Evolutionary conservation across 2,888 invertebrate species (phyloP), one percentile per base, ranked within the genome.

Genomic region (Andrena haemorrhoa): DNA sequence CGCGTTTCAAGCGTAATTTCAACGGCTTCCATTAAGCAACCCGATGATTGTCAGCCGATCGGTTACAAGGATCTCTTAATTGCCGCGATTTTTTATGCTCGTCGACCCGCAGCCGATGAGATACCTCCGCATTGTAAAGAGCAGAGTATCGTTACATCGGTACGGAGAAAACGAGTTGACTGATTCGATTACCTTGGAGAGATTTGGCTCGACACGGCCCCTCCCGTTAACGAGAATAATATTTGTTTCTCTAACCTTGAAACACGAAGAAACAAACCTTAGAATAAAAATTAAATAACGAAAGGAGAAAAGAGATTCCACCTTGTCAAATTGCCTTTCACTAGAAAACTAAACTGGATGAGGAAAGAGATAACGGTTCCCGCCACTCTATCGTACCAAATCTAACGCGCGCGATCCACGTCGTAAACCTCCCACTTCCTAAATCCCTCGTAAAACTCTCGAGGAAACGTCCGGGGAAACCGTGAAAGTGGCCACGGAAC

Each of bases 21-120:
- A 76, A 76, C 71, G 61, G 29, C 47, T 63, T 53, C 49, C 68
- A 53, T 81, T 77, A 68, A 69, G 69, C 82, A 81, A 77, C 47
- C 23, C 35, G 47, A 65, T 49, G 68, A 60, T 70, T 70, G 70
- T 60, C 29, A 47, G 64, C n/a, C 77, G 60, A 83, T 83, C 49
- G 77, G 83, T 83, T 77, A 82, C 83, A 83, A 83, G 83, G 83
- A 82, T 83, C 73, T 82, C 77, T 70, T 73, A 69, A 83, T 81
- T 53, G 64, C 69, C 7, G n/a, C 33, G 41, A 63, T 76, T 72
- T 23, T 81, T 81, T 69, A 47, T 35, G 16, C 51, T 10, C 49
- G 23, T 23, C 66, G 49, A 49, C 20, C 66, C 33, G 49, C 12
- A 16, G 23, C 31, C 51, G 60, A 56, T 47, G 53, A 53, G 64